Evolutionary conservation across 2,797 vertebrate genomes (phyloP).

Genomic region (Brotula barbata): DNA sequence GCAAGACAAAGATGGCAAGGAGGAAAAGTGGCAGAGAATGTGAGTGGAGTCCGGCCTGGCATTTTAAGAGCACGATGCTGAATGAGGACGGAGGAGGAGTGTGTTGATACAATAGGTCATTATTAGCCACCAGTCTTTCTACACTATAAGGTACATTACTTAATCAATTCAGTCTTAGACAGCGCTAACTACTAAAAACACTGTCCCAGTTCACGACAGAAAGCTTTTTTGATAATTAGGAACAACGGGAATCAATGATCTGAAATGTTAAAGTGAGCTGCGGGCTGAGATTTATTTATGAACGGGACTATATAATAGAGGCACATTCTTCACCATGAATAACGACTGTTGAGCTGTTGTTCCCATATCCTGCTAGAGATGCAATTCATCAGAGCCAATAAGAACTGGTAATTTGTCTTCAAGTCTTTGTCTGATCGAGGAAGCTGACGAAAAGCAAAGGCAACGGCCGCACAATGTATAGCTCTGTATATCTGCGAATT

Average conservation of each 20-base stretch:
- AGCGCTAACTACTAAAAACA: slow-evolving; percentile 55
- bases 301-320: slow-evolving; percentile 59
- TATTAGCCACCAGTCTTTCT: slow-evolving; percentile 37
- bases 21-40: background rate
- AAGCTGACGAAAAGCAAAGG: slow-evolving; percentile 74
- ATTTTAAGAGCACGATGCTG: slow-evolving; percentile 15
- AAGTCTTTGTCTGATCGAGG: slow-evolving; percentile 71
- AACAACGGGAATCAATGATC: slow-evolving; percentile 66
- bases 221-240: slow-evolving; percentile 73
- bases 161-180: slow-evolving; percentile 54
- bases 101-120: slow-evolving; percentile 27
- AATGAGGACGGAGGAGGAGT: slow-evolving; percentile 7
- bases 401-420: slow-evolving; percentile 73
- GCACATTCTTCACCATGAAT: slow-evolving; percentile 69
- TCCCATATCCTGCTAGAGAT: slow-evolving; percentile 65
- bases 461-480: slow-evolving; percentile 60
- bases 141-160: slow-evolving; percentile 20
- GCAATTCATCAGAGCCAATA: slow-evolving; percentile 71
- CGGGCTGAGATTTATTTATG: slow-evolving; percentile 71
- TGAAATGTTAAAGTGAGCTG: slow-evolving; percentile 63
- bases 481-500: slow-evolving; percentile 55
- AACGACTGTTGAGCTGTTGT: slow-evolving; percentile 63
- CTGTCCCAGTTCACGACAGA: slow-evolving; percentile 54
- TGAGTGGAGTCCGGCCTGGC: slow-evolving; percentile 12
- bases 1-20: slow-evolving; percentile 19